These are phyloP conservation scores for Canis aureus DNA, from an alignment of 2,113 vertebrate genomes.

Conservation along the genomic window DNA sequence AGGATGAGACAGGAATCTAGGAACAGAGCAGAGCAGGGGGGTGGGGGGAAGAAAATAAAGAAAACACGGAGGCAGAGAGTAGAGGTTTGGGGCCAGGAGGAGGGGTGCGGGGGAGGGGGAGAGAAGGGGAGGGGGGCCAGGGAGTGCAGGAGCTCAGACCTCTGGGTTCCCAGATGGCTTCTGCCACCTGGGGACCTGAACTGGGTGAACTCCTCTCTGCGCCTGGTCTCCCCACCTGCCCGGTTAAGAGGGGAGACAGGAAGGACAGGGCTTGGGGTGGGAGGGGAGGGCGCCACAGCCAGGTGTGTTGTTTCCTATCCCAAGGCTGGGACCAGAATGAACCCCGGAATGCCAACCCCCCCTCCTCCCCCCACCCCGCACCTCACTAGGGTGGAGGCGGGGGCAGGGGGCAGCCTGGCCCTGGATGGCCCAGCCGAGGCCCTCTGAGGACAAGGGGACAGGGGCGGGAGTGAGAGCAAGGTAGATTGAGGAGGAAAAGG, in stretches of 20 bases:
- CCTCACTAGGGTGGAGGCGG: too few relatives aligned
- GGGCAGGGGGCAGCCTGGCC: too few relatives aligned
- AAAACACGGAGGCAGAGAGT: too few relatives aligned
- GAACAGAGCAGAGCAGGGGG: accelerated
- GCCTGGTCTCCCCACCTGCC: background rate
- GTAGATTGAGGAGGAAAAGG: too few relatives aligned
- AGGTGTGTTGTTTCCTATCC: accelerated
- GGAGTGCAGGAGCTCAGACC: background rate
- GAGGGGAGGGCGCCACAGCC: background rate
- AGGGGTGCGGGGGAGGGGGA: accelerated
- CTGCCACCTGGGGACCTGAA: background rate
- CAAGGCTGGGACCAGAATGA: background rate
- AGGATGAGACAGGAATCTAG: background rate
- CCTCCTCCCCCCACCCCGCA: too few relatives aligned
- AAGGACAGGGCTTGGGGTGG: background rate
- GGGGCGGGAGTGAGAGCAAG: accelerated
- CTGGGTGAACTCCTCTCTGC: background rate
- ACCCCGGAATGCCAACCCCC: background rate
- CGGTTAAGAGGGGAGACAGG: too few relatives aligned
- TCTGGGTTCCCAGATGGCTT: background rate
- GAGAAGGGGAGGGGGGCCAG: accelerated
- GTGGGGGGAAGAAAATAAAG: background rate
- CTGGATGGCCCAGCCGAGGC: accelerated
- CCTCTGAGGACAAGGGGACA: background rate
- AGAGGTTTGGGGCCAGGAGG: background rate